phyloP scores from a whole-genome alignment of 1,140 invertebrate genomes.

The Diuraphis noxia region DNA sequence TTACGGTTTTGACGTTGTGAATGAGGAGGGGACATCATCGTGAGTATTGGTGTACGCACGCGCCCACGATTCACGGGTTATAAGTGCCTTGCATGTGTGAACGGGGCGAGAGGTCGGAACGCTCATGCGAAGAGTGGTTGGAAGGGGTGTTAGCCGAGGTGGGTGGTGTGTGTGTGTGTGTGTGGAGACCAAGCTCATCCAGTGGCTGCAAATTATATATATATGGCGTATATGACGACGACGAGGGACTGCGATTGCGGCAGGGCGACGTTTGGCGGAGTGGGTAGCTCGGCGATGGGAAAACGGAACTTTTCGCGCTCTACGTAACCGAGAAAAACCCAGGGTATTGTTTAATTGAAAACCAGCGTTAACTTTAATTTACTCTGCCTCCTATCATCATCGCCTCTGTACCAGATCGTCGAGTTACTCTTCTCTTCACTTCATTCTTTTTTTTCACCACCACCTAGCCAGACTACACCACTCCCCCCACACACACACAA shows the following conservation, averaged over 20 bases:
- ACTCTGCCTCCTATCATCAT: constrained; percentile 17
- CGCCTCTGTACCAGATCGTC: not conserved
- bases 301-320: constrained; percentile 47
- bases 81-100: not conserved
- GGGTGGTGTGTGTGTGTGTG: not conserved
- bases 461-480: not conserved
- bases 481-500: too few species aligned
- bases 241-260: not conserved
- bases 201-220: not conserved
- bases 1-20: constrained; percentile 7
- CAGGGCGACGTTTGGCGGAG: not conserved
- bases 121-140: not conserved
- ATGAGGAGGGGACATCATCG: not conserved
- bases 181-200: not conserved
- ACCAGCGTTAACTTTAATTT: constrained; percentile 53
- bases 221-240: not conserved
- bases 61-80: not conserved
- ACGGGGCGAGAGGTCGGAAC: not conserved
- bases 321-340: constrained; percentile 38
- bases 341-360: constrained; percentile 50
- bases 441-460: not conserved
- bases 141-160: not conserved
- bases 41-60: not conserved
- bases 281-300: not conserved
- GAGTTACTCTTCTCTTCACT: not conserved